phyloP scores from a whole-genome alignment of 2,888 invertebrate species.

The Smittia sp. region DNA sequence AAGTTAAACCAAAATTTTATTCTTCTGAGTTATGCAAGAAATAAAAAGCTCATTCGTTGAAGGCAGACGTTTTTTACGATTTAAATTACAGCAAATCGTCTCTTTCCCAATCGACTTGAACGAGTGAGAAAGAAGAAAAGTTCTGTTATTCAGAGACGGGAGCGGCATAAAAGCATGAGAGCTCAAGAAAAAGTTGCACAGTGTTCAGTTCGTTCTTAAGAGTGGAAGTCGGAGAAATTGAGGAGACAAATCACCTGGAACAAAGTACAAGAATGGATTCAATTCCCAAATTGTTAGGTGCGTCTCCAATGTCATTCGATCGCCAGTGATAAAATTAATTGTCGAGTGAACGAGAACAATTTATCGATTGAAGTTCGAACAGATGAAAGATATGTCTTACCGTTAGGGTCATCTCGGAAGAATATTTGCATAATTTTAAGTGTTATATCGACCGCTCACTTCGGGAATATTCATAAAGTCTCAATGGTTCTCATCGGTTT shows the following conservation, averaged over 20 bases:
- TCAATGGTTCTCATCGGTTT: not conserved
- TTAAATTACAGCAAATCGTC: too few relatives aligned
- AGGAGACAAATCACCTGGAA: not conserved
- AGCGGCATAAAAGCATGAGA: slow-evolving; percentile 6
- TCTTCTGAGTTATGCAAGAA: not conserved
- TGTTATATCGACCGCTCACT: too few relatives aligned
- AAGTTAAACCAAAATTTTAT: not conserved
- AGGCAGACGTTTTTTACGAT: too few relatives aligned
- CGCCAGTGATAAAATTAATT: too few relatives aligned
- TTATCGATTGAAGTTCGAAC: too few relatives aligned
- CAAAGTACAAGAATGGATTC: slow-evolving; percentile 11
- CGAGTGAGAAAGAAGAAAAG: slow-evolving; percentile 21
- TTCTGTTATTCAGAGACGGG: slow-evolving; percentile 24
- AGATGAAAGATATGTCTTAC: too few relatives aligned
- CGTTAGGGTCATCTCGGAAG: too few relatives aligned
- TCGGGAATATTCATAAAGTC: too few relatives aligned
- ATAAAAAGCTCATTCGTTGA: too few relatives aligned
- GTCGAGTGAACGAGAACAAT: too few relatives aligned
- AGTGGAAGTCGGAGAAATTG: not conserved
- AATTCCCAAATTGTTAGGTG: slow-evolving; percentile 15
- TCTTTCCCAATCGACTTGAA: too few relatives aligned
- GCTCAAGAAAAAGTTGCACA: not conserved
- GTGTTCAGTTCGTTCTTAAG: not conserved
- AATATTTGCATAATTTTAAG: too few relatives aligned
- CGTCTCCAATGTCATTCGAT: not conserved